Evolutionary conservation across 2,797 vertebrate genomes (phyloP).

Genomic region (Sylvilagus floridanus): DNA sequence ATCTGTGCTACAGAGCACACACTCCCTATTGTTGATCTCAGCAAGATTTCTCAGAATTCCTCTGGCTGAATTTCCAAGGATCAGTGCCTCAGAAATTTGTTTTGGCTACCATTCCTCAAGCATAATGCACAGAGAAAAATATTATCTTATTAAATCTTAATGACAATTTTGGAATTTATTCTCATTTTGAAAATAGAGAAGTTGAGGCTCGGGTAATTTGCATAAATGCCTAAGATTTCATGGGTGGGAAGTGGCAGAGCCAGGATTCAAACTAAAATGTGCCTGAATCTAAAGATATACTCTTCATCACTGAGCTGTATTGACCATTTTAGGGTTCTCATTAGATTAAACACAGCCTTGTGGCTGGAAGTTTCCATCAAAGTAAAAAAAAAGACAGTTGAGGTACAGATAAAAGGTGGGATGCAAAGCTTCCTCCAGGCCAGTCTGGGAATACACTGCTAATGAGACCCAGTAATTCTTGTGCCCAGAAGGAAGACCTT

Average conservation of each 20-base stretch:
- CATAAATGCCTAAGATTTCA: not conserved
- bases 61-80: not conserved
- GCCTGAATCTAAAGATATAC: not conserved
- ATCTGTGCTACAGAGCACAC: no score
- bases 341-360: not conserved
- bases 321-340: not conserved
- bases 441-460: conserved; percentile 42
- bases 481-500: conserved; percentile 61
- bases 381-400: not conserved
- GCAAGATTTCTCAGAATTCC: not conserved
- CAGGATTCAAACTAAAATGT: not conserved
- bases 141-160: not conserved
- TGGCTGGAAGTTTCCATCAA: not conserved
- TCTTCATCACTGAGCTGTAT: not conserved
- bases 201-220: not conserved
- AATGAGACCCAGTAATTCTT: conserved; percentile 62
- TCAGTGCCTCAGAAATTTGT: not conserved
- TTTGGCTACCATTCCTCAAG: not conserved
- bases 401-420: not conserved
- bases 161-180: not conserved
- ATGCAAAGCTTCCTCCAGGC: conserved; percentile 50
- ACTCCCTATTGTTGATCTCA: no score
- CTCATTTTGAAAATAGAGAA: not conserved
- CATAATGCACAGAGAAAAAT: no score
- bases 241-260: not conserved